Evolutionary conservation across 2,113 vertebrate genomes (phyloP).

Genomic region (Gallinago paraguaiae): DNA sequence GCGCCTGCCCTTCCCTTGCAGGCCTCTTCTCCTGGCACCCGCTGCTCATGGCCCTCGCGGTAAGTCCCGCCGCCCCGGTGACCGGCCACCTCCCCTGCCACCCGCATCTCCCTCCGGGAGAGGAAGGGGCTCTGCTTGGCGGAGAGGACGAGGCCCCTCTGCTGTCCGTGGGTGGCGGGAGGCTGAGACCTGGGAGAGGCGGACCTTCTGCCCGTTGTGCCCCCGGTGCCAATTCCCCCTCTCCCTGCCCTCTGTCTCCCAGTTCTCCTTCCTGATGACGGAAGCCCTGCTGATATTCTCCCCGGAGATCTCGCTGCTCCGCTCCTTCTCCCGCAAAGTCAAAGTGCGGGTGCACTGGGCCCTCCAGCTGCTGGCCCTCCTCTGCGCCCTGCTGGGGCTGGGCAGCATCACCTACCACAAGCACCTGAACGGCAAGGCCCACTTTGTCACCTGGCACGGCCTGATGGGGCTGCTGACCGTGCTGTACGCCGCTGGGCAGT

Average conservation of each 20-base stretch:
- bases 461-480: slow-evolving; percentile 84
- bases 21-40: slow-evolving; percentile 98
- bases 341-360: slow-evolving; percentile 88
- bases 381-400: slow-evolving; percentile 84
- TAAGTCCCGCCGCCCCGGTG: slow-evolving; percentile 84
- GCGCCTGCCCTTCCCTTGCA: slow-evolving; percentile 51
- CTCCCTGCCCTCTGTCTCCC: not conserved
- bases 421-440: slow-evolving; percentile 84
- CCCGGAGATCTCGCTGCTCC: slow-evolving; percentile 83
- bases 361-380: slow-evolving; percentile 84
- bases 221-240: not conserved
- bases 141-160: not conserved
- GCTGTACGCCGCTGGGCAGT: slow-evolving; percentile 79
- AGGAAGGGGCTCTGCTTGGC: not conserved
- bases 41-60: slow-evolving; percentile 91
- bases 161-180: not conserved
- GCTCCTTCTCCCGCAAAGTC: slow-evolving; percentile 82
- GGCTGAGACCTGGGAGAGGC: not conserved
- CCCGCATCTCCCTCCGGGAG: not conserved
- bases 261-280: slow-evolving; percentile 96
- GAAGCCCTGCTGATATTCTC: slow-evolving; percentile 93
- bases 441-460: slow-evolving; percentile 91
- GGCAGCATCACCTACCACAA: slow-evolving; percentile 88
- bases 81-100: not conserved
- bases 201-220: not conserved